A percentile compares a stretch with the other conserved stretches of the same genome.
These are phyloP conservation scores for Eleutherodactylus coqui DNA, from an alignment of 2,797 vertebrate genomes.

Conservation along the genomic window DNA sequence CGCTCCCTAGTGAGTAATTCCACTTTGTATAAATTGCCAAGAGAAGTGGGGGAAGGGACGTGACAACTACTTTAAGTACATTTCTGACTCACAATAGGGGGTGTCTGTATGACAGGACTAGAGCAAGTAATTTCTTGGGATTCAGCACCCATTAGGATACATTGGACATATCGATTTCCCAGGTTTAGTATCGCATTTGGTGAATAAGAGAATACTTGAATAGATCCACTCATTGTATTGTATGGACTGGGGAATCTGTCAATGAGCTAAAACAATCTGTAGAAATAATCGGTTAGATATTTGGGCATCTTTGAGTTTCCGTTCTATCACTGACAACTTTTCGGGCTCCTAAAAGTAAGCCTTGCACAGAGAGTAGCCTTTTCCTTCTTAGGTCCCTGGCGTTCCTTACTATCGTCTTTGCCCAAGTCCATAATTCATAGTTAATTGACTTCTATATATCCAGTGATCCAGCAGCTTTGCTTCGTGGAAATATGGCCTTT, in stretches of 20 bases:
- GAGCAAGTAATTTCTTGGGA: background rate
- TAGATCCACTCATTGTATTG: background rate
- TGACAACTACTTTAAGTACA: no score
- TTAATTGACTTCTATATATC: slow-evolving; percentile 43
- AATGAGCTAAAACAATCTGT: background rate
- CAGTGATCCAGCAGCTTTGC: background rate
- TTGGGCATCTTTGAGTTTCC: background rate
- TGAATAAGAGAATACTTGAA: background rate
- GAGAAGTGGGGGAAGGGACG: no score
- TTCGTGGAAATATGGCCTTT: slow-evolving; percentile 23
- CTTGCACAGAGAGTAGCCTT: background rate
- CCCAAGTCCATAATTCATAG: slow-evolving; percentile 38
- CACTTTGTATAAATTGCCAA: no score
- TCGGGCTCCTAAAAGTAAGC: background rate
- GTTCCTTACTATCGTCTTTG: slow-evolving; percentile 24
- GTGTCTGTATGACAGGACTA: background rate
- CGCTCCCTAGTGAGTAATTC: no score
- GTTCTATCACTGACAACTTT: background rate
- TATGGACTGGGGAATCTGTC: background rate
- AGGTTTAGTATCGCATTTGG: background rate
- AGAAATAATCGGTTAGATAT: background rate
- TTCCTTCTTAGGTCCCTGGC: slow-evolving; percentile 3
- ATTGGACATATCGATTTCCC: background rate
- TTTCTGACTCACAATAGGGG: background rate
- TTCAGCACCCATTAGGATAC: background rate